A percentile compares a stretch with the other conserved stretches of the same genome.
These are phyloP conservation scores for Cryptotis parvus DNA, from an alignment of 2,113 vertebrate species.

Conservation along the genomic window DNA sequence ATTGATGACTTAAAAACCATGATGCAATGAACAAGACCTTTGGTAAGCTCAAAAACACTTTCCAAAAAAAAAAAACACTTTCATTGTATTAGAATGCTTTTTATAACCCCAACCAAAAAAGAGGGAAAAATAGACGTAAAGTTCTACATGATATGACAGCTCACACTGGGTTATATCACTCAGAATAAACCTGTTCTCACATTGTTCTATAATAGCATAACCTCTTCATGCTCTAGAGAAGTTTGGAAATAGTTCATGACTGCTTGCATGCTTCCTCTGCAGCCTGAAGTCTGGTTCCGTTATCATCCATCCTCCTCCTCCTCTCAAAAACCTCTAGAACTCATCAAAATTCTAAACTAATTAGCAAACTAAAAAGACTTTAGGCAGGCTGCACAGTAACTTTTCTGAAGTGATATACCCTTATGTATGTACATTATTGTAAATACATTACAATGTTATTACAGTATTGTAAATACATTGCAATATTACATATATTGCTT, in stretches of 20 bases:
- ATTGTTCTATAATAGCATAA: constrained; percentile 71
- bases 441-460: no score
- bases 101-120: constrained; percentile 53
- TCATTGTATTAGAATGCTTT: constrained; percentile 65
- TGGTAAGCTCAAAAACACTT: constrained; percentile 43
- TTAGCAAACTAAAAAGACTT: constrained; percentile 36
- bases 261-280: constrained; percentile 71
- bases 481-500: no score
- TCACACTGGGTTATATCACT: constrained; percentile 67
- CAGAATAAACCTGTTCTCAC: constrained; percentile 70
- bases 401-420: background rate
- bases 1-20: background rate
- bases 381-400: background rate
- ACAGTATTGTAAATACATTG: no score
- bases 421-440: background rate
- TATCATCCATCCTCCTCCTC: constrained; percentile 73
- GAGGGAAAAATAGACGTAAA: constrained; percentile 36
- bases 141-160: constrained; percentile 62
- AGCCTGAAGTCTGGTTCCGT: constrained; percentile 65
- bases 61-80: no score
- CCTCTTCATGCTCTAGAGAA: constrained; percentile 63
- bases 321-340: constrained; percentile 47
- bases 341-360: constrained; percentile 44
- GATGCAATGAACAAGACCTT: constrained; percentile 45
- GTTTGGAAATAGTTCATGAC: constrained; percentile 81